A percentile compares a stretch with the other conserved stretches of the same genome.
These are phyloP conservation scores for Notothenia coriiceps DNA, from an alignment of 2,113 vertebrate genomes.

Conservation along the genomic window DNA sequence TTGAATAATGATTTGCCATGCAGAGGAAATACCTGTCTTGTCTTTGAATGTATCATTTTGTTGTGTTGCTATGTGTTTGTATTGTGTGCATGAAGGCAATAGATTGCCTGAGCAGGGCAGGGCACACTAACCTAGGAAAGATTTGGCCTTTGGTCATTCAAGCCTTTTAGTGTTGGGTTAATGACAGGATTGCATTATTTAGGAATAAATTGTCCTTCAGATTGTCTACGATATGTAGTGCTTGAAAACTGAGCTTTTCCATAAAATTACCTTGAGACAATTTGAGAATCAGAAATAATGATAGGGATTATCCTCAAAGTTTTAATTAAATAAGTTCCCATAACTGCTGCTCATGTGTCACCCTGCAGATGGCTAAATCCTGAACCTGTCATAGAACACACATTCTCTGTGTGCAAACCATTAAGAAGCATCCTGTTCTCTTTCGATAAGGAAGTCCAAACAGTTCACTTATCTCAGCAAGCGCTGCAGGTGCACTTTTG, in stretches of 20 bases:
- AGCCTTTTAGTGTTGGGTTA: constrained; percentile 14
- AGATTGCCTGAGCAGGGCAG: constrained; percentile 39
- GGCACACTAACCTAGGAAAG: constrained; percentile 35
- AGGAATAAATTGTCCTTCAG: background rate
- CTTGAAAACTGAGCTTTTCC: background rate
- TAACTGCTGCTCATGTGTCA: background rate
- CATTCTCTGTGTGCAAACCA: background rate
- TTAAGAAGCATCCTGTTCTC: constrained; percentile 6
- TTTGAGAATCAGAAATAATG: background rate
- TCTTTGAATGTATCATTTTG: background rate
- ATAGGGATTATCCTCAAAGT: background rate
- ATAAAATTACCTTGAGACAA: background rate
- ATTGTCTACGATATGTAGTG: no score
- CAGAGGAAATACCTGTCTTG: constrained; percentile 10
- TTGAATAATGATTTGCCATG: background rate
- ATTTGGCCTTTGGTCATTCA: constrained; percentile 20
- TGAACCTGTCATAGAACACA: background rate
- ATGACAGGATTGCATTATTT: background rate
- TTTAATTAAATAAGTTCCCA: background rate
- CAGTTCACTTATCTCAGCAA: constrained; percentile 19
- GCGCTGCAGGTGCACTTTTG: constrained; percentile 43
- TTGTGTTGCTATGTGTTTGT: constrained; percentile 1
- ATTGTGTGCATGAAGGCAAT: constrained; percentile 17
- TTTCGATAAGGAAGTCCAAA: constrained; percentile 42
- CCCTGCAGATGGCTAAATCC: background rate